Base-by-base conservation (phyloP, 2,113 vertebrate species). In the Centropristis striata region DNA sequence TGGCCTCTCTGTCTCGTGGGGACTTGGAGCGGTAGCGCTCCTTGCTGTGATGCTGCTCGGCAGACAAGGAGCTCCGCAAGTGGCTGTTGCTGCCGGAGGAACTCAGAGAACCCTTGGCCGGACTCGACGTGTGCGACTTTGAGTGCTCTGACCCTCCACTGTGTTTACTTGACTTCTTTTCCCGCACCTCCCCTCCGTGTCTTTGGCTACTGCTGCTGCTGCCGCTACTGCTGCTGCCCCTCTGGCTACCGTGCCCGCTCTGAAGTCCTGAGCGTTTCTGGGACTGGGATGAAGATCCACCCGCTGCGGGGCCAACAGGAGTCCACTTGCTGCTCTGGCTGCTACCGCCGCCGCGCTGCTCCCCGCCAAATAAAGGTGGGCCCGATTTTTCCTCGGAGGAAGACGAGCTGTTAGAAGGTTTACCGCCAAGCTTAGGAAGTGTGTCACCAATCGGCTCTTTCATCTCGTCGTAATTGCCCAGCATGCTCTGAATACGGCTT, bases 401-500 rank as follows among this genome's bases (percentile, higher is more conserved):
- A 2, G 97, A 93, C 23, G 97, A 95, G n/a, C 95, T 95, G 23
- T 95, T 95, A 0, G 97, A 93, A 58, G 96, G 94, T 94, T 99
- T 98, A 82, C 90, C 93, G 67, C 95, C 93, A 78, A 97, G 95
- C 93, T 98, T 99, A 68, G 97, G 96, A 65, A 97, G 94, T 44
- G 97, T 94, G 86, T 97, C 96, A 49, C 97, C 96, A 87, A 98
- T 96, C 9, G 97, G 95, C 88, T 99, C 98, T 93, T 97, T 96
- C 98, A 99, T 99, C 88, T 99, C 97, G 92, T 99, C 98, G 95
- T 99, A 99, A 90, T 99, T 98, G 74, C 98, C 98, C 68, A 99
- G 97, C 97, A 98, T 99, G 94, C 98, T 99, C 96, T 99, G 97
- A 93, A 99, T 99, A 85, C 98, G 97, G 91, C 96, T 99, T 37